Evolutionary conservation across 2,888 invertebrate species (phyloP).

Genomic region (Limnephilus lunatus): DNA sequence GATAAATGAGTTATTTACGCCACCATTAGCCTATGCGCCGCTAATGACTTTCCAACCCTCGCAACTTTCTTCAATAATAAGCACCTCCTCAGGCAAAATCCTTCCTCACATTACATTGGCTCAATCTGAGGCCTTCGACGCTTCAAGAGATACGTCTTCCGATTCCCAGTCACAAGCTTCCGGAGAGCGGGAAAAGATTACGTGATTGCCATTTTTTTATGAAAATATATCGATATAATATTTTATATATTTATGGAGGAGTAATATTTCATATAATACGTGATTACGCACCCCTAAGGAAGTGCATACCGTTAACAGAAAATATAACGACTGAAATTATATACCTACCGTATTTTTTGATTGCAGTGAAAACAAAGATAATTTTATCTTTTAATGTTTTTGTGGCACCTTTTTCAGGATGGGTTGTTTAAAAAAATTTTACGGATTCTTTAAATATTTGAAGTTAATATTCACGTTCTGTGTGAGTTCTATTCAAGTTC

Average conservation of each 20-base stretch:
- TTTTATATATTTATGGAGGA: not conserved
- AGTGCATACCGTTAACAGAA: not conserved
- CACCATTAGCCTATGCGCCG: conserved; percentile 43
- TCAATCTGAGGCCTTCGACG: not conserved
- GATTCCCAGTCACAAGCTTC: not conserved
- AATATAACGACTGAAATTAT: not conserved
- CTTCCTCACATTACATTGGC: conserved; percentile 22
- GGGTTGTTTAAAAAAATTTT: too few species aligned
- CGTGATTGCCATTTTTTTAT: conserved; percentile 19
- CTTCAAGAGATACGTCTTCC: not conserved
- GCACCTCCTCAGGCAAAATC: conserved; percentile 26
- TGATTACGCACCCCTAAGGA: not conserved
- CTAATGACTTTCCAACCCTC: conserved; percentile 49
- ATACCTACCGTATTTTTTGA: too few species aligned
- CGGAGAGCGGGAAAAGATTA: conserved; percentile 3
- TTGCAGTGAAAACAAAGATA: not conserved
- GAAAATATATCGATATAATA: not conserved
- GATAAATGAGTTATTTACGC: conserved; percentile 39
- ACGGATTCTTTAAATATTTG: too few species aligned
- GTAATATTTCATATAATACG: not conserved
- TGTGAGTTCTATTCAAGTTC: too few species aligned
- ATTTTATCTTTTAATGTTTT: not conserved
- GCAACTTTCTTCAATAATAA: conserved; percentile 47
- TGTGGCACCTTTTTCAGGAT: not conserved
- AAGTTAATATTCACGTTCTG: too few species aligned